A percentile compares a stretch with the other conserved stretches of the same genome.
phyloP scores from a whole-genome alignment of 2,888 invertebrate genomes.

The Drosophila helvetica region DNA sequence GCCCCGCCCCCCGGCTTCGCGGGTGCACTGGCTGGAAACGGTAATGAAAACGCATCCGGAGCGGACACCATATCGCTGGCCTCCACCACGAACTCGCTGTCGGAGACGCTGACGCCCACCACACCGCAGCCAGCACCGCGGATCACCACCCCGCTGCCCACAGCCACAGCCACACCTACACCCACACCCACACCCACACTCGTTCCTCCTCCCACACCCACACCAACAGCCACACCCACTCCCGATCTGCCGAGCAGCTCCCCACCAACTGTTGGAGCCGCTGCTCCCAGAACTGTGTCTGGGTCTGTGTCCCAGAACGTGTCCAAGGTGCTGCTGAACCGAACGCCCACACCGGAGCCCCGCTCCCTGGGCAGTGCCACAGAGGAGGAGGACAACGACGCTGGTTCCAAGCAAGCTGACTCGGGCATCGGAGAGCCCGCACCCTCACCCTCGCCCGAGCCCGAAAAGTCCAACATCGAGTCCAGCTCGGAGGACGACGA shows the following conservation, averaged over 20 bases:
- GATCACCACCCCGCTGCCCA: slow-evolving; percentile 59
- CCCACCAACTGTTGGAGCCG: slow-evolving; percentile 7
- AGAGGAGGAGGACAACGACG: slow-evolving; percentile 72
- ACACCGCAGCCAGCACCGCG: slow-evolving; percentile 78
- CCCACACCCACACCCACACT: slow-evolving; percentile 15
- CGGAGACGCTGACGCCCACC: slow-evolving; percentile 54
- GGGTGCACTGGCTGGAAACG: background rate
- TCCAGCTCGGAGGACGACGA: slow-evolving; percentile 84
- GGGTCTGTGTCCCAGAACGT: slow-evolving; percentile 55
- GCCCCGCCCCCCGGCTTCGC: slow-evolving; percentile 75
- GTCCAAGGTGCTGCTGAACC: slow-evolving; percentile 81
- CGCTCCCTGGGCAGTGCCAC: slow-evolving; percentile 65
- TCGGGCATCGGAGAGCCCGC: slow-evolving; percentile 81
- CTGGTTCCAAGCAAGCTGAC: slow-evolving; percentile 81
- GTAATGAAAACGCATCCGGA: background rate
- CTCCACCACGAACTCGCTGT: slow-evolving; percentile 63
- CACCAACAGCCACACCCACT: slow-evolving; percentile 2
- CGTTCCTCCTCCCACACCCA: background rate
- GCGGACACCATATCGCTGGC: slow-evolving; percentile 67
- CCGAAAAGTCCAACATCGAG: slow-evolving; percentile 59
- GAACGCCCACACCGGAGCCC: slow-evolving; percentile 81
- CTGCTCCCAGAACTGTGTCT: background rate
- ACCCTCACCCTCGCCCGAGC: slow-evolving; percentile 75
- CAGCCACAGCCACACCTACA: slow-evolving; percentile 11
- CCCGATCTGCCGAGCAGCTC: slow-evolving; percentile 24